phyloP scores from a whole-genome alignment of 2,888 invertebrate genomes.

The Dasypogon diadema region DNA sequence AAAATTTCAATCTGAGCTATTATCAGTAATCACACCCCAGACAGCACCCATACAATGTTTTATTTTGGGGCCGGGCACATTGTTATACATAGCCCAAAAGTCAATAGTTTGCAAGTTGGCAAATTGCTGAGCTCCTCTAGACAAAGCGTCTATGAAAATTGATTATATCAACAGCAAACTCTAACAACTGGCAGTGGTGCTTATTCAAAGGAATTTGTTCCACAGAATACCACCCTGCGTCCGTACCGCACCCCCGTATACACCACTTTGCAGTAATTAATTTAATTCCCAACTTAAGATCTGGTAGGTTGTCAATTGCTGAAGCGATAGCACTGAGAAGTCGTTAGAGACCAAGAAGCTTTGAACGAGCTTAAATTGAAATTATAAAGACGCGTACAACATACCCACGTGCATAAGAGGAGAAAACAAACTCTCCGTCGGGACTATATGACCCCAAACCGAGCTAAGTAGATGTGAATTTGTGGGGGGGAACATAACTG shows the following conservation, averaged over 20 bases:
- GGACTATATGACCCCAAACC: constrained; percentile 3
- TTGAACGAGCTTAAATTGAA: constrained; percentile 42
- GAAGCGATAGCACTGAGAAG: constrained; percentile 25
- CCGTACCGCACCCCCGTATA: not conserved
- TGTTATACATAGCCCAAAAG: constrained; percentile 27
- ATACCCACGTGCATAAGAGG: not conserved
- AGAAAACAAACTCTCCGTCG: not conserved
- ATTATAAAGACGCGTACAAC: constrained; percentile 17
- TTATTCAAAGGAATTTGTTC: too few species aligned
- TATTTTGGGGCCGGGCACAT: not conserved
- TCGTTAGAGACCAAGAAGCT: constrained; percentile 25
- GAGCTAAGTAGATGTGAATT: constrained; percentile 25
- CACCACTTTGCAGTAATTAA: constrained; percentile 28
- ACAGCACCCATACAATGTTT: not conserved
- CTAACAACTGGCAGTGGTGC: too few species aligned
- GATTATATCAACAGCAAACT: constrained; percentile 16
- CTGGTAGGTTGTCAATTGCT: constrained; percentile 45
- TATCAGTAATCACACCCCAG: too few species aligned
- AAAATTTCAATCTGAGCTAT: too few species aligned
- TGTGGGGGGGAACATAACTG: constrained; percentile 4
- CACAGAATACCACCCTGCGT: too few species aligned
- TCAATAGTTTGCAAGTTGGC: constrained; percentile 41
- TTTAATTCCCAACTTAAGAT: constrained; percentile 44
- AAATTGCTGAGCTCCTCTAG: constrained; percentile 29
- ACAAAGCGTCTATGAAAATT: constrained; percentile 44